Evolutionary conservation across 64 coral and sea anemone species (phyloP).

Genomic region (Catalaphyllia jardinei): DNA sequence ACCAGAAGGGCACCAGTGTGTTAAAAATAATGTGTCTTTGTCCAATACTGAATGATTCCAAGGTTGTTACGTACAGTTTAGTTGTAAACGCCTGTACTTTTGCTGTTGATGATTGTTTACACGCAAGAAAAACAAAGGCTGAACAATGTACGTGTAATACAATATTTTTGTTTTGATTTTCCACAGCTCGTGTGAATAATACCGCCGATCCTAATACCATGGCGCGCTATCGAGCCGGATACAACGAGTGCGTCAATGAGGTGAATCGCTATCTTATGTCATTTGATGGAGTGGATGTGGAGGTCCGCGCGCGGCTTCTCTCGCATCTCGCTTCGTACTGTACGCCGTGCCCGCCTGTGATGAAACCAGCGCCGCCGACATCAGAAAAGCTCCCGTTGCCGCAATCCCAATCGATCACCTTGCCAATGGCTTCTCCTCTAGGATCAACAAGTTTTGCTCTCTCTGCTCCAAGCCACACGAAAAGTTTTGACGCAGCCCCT

Average conservation of each 20-base stretch:
- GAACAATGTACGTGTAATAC: neutral
- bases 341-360: constrained; percentile 43
- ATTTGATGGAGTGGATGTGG: constrained; percentile 64
- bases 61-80: neutral
- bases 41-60: neutral
- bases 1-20: neutral
- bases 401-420: constrained; percentile 23
- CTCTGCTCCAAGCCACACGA: constrained; percentile 2
- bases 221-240: constrained; percentile 72
- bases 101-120: neutral
- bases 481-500: constrained; percentile 10
- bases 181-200: constrained; percentile 18
- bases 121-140: neutral
- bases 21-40: neutral
- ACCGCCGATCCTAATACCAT: constrained; percentile 55
- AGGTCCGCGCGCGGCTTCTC: constrained; percentile 62
- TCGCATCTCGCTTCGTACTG: constrained; percentile 82
- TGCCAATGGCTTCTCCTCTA: constrained; percentile 12
- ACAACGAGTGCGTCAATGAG: constrained; percentile 81
- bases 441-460: constrained; percentile 14
- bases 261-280: constrained; percentile 79
- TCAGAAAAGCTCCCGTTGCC: constrained; percentile 22
- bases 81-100: neutral
- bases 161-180: neutral
- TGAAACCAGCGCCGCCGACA: constrained; percentile 26